Base-by-base conservation (phyloP, 2,888 invertebrate species). In the Eupithecia abbreviata region DNA sequence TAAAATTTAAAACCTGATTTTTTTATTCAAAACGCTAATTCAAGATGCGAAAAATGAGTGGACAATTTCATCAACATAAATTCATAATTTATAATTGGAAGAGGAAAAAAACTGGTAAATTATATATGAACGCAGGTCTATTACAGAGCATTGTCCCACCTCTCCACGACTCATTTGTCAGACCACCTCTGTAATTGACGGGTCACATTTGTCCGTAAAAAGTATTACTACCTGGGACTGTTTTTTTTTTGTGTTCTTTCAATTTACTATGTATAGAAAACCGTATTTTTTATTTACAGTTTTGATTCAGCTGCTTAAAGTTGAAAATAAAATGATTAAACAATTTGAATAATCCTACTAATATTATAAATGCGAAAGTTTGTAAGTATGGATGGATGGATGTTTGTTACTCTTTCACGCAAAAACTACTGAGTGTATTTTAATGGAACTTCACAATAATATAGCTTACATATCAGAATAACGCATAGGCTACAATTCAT, bases 151-250 rank as follows among this genome's bases (percentile, higher is more conserved):
- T 72, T 47, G 43, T 15, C n/a, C 51, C 49, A 51, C 15, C 68
- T 68, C 68, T 68, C 18, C 18, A 2, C 18, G 47, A 45, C 18
- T 68, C 47, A 68, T 68, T 72, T 73, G 49, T 55, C 73, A 75
- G 78, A 77, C 76, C 45, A 75, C 51, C 67, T 67, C 41, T 9
- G n/a, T 76, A 77, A 83, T 74, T 74, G 77, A 81, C 78, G 74
- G 67, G 5, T 62, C 55, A 73, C 73, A 69, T 75, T 73, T 72
- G 66, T 77, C 66, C 51, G 74, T 76, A 49, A 68, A 72, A 72
- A 72, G 49, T 72, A 66, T 67, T 43, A 68, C 67, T 73, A 43
- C 4, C 62, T 15, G 72, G 73, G 67, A 68, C 15, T 6, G 43
- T 68, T 68, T 67, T 51, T 51, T 73, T 51, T 30, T 73, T 51